These are phyloP conservation scores for Drosophila melanica DNA, from an alignment of 1,140 invertebrate genomes.

Conservation along the genomic window DNA sequence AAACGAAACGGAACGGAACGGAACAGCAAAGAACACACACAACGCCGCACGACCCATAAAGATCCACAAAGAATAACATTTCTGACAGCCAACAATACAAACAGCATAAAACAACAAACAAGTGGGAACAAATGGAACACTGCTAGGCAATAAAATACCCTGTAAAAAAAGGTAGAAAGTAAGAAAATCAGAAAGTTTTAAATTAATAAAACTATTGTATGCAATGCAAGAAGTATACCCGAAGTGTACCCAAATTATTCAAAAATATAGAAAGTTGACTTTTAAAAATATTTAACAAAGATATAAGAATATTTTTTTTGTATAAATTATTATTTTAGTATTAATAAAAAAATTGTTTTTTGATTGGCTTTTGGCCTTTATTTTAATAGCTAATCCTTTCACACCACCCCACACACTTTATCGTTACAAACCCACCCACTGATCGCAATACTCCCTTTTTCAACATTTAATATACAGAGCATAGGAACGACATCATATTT, in stretches of 20 bases:
- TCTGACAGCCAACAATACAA: constrained; percentile 47
- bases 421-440: background rate
- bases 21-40: constrained; percentile 28
- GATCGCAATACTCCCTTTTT: background rate
- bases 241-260: too few species aligned
- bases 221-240: too few species aligned
- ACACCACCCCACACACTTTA: background rate
- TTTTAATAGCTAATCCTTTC: too few species aligned
- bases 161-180: background rate
- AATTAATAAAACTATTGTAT: too few species aligned
- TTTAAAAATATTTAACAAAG: too few species aligned
- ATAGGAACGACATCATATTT: constrained; percentile 46
- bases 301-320: too few species aligned
- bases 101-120: constrained; percentile 29
- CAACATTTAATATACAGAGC: background rate
- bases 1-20: constrained; percentile 12
- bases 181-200: too few species aligned
- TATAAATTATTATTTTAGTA: too few species aligned
- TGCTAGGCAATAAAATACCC: constrained; percentile 11
- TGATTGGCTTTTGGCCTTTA: too few species aligned
- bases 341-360: too few species aligned
- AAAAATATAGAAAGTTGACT: too few species aligned
- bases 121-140: too few species aligned
- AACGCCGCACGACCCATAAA: constrained; percentile 39
- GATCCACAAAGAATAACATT: constrained; percentile 43